phyloP scores from a whole-genome alignment of 2,888 invertebrate species.

The Thymelicus lineola region DNA sequence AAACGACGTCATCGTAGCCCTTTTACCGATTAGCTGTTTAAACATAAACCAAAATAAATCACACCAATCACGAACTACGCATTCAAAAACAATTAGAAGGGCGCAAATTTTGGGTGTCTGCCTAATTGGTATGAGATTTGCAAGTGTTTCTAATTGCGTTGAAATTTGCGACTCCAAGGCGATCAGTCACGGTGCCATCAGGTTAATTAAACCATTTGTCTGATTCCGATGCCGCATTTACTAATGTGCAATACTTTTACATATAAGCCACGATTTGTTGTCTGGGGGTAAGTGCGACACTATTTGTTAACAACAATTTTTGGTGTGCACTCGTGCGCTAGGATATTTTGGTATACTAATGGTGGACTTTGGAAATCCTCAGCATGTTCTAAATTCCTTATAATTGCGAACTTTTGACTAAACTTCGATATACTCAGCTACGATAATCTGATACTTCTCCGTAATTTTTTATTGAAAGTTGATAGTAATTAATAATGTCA shows the following conservation, averaged over 20 bases:
- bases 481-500: no score
- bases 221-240: slow-evolving; percentile 58
- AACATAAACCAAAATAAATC: slow-evolving; percentile 65
- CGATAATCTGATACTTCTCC: no score
- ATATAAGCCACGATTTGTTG: slow-evolving; percentile 31
- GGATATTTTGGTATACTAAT: no score
- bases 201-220: slow-evolving; percentile 85
- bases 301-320: no score
- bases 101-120: slow-evolving; percentile 79
- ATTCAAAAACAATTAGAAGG: slow-evolving; percentile 83
- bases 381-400: no score
- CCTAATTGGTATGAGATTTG: slow-evolving; percentile 85
- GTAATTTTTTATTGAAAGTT: no score
- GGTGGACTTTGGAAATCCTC: no score
- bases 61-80: slow-evolving; percentile 72
- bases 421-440: no score
- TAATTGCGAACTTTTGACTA: no score
- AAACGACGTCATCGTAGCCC: not conserved
- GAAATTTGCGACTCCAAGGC: slow-evolving; percentile 77
- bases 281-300: not conserved
- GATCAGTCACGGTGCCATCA: slow-evolving; percentile 82
- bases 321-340: no score
- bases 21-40: slow-evolving; percentile 23
- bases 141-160: slow-evolving; percentile 82
- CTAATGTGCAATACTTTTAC: slow-evolving; percentile 38